Evolutionary conservation across 2,113 vertebrate species (phyloP), one percentile per base, ranked within the genome.

Genomic region (Bubo blakistoni): DNA sequence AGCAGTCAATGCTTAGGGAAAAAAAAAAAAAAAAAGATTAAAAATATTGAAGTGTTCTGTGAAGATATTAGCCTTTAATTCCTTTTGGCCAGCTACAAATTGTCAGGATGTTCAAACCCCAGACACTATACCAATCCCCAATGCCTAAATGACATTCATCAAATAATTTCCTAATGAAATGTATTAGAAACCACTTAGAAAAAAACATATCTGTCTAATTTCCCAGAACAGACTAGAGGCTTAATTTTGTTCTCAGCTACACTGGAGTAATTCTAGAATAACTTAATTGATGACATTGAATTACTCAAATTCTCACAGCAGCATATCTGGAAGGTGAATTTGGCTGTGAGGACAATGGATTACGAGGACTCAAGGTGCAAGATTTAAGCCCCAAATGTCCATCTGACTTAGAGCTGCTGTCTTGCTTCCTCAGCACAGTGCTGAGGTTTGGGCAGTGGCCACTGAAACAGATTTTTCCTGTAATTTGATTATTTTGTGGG

Each of bases 201-300:
- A 96, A 94, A 81, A 51, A 7, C 72, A 82, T 74, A 96, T 92
- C 86, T 92, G 83, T 92, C 81, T 95, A 91, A 96, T 96, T 97
- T 96, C 88, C 90, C 94, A 94, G 92, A 95, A 96, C 84, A 90
- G 91, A 93, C 59, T 81, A 78, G 62, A 94, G 87, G 92, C 78
- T 95, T 96, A 92, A 96, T 97, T 96, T 91, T 93, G 82, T 95
- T 96, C 82, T 88, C 81, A 93, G 93, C 72, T 95, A 93, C 87
- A 92, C 38, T 66, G 71, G 71, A 96, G 58, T 95, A 96, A 95
- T 95, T 91, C 89, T 95, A 66, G 71, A 95, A 91, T 94, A 97
- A 94, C 87, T 89, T 96, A 96, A 97, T 90, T 95, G 91, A 95
- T 94, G 89, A 94, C 66, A 94, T 0, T 78, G 92, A 95, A 90